phyloP scores from a whole-genome alignment of 2,888 invertebrate genomes.

The Spisula subtruncata region DNA sequence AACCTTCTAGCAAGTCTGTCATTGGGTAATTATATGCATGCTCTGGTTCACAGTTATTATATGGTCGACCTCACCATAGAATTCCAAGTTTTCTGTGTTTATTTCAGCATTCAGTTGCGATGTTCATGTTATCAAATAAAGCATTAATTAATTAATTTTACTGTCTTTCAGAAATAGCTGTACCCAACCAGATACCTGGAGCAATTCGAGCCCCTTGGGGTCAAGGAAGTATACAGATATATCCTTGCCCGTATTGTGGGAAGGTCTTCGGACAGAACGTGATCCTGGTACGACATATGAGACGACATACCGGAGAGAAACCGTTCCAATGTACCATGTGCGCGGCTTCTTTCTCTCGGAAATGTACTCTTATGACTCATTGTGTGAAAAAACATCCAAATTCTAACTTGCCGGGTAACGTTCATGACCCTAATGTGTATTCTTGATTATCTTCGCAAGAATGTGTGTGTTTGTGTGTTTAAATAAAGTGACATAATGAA shows the following conservation, averaged over 20 bases:
- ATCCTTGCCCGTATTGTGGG: conserved; percentile 41
- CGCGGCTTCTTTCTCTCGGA: conserved; percentile 39
- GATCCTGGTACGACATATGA: conserved; percentile 48
- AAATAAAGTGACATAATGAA: too few relatives aligned
- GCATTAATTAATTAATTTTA: too few relatives aligned
- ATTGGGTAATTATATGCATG: too few relatives aligned
- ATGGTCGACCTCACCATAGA: too few relatives aligned
- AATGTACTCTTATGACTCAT: conserved; percentile 36
- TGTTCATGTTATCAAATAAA: not conserved
- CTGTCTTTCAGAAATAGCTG: not conserved
- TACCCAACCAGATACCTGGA: conserved; percentile 13
- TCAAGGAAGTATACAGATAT: not conserved
- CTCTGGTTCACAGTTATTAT: too few relatives aligned
- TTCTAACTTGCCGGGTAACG: not conserved
- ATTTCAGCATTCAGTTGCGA: too few relatives aligned
- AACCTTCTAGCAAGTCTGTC: too few relatives aligned
- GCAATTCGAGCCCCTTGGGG: conserved; percentile 25
- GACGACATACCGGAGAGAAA: conserved; percentile 54
- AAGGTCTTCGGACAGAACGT: conserved; percentile 49
- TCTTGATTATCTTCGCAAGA: not conserved
- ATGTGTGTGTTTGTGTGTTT: too few relatives aligned
- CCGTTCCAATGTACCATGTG: conserved; percentile 47
- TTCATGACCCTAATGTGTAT: conserved; percentile 9
- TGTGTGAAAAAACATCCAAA: conserved; percentile 34
- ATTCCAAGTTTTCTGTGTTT: too few relatives aligned